Conservation (phyloP, 2,888 invertebrate species). For the Myopa testacea region DNA sequence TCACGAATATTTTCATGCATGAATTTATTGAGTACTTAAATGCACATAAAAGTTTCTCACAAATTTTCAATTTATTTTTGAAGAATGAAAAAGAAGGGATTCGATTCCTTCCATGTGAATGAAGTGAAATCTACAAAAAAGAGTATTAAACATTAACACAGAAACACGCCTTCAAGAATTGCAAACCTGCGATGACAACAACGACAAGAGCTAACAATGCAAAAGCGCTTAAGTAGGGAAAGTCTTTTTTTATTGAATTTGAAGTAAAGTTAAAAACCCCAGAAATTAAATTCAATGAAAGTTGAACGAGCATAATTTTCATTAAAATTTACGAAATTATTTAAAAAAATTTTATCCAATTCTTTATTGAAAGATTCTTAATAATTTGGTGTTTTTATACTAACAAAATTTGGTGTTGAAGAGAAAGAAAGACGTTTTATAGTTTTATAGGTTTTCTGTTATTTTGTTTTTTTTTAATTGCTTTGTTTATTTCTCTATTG, state of each 20-base stretch:
- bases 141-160: slow-evolving; percentile 35
- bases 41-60: not conserved
- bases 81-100: too few species aligned
- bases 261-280: slow-evolving; percentile 36
- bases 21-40: not conserved
- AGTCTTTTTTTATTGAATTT: slow-evolving; percentile 23
- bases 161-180: not conserved
- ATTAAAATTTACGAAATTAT: not conserved
- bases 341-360: slow-evolving; percentile 47
- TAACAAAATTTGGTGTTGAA: not conserved
- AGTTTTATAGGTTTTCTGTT: slow-evolving; percentile 28
- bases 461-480: slow-evolving; percentile 34
- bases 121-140: slow-evolving; percentile 28
- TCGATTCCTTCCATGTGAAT: not conserved
- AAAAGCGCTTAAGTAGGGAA: slow-evolving; percentile 20
- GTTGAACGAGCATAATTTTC: not conserved
- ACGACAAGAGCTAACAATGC: slow-evolving; percentile 59
- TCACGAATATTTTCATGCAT: not conserved
- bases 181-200: slow-evolving; percentile 51
- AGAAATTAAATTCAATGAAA: not conserved
- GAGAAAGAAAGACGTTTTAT: too few species aligned
- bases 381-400: not conserved
- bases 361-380: slow-evolving; percentile 9
- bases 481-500: slow-evolving; percentile 24
- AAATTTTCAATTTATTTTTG: not conserved